Base-by-base conservation (phyloP, 1,140 invertebrate species). In the Stegodyphus mimosarum region DNA sequence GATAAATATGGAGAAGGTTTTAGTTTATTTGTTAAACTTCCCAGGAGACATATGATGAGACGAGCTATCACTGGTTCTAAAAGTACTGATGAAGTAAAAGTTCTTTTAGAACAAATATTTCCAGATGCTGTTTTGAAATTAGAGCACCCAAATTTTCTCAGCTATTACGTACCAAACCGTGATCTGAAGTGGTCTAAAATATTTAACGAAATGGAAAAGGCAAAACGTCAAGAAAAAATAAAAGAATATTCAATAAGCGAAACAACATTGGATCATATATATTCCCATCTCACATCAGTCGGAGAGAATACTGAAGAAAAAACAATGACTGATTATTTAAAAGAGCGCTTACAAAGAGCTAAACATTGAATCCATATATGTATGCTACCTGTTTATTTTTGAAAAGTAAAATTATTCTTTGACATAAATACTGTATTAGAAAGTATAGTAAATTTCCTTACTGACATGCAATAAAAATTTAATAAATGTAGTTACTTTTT, bases 51-150 rank as follows among this genome's bases (percentile, higher is more conserved):
- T 33, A 33, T 33, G 3, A 33, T 33, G 9, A 15, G 70, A 2
- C 17, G 33, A 11, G 72, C 51, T 9, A 55, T 55, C 52, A 60
- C 72, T 5, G 15, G 53, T 13, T n/a, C 18, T 7, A 51, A 48
- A 4, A 10, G 72, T n/a, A 18, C 18, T 7, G 72, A 60, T 33
- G 53, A 55, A 33, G 51, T 53, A n/a, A 74, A 63, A 18, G 60
- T 74, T 7, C 51, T 11, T 51, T n/a, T 74, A 15, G 72, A 74
- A 15, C 18, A 15, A 3, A 7, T 6, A 18, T 74, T 53, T 60
- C 72, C 72, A 6, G 72, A 74, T 11, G 72, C 72, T 7, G 17
- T 60, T 18, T 60, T 74, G 17, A 74, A 74, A 74, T 51, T n/a
- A 13, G 53, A 60, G 9, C 9, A 51, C 2, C 53, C 72, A 4